A percentile compares a stretch with the other conserved stretches of the same genome.
phyloP scores from a whole-genome alignment of 2,888 invertebrate genomes.

The Synanthedon myopaeformis region DNA sequence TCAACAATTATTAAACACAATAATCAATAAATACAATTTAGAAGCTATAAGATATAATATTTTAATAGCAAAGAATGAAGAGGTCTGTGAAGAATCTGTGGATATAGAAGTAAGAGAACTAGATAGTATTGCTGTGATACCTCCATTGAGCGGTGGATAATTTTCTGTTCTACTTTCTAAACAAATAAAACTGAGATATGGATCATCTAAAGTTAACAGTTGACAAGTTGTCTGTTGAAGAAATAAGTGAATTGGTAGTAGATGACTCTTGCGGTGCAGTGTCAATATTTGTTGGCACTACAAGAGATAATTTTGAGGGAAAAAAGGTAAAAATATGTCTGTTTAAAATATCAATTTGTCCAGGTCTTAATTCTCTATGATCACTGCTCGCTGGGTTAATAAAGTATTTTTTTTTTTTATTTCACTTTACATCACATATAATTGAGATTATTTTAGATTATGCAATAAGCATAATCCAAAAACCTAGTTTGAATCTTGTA shows the following conservation, averaged over 20 bases:
- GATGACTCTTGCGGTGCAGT: slow-evolving; percentile 87
- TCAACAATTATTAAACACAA: slow-evolving; percentile 68
- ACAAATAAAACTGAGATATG: slow-evolving; percentile 46
- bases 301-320: slow-evolving; percentile 85
- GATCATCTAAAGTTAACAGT: slow-evolving; percentile 77
- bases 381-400: no score
- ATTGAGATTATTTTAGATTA: no score
- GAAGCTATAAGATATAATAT: slow-evolving; percentile 76
- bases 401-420: no score
- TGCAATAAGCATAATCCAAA: no score
- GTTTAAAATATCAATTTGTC: no score
- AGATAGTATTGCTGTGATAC: slow-evolving; percentile 92
- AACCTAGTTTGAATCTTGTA: no score
- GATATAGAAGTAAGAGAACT: slow-evolving; percentile 71
- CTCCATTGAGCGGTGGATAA: slow-evolving; percentile 93
- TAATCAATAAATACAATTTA: slow-evolving; percentile 74
- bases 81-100: slow-evolving; percentile 73
- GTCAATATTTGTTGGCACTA: slow-evolving; percentile 90
- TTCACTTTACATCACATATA: no score
- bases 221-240: slow-evolving; percentile 76
- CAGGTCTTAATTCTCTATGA: no score
- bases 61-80: slow-evolving; percentile 86
- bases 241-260: slow-evolving; percentile 74
- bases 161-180: slow-evolving; percentile 1
- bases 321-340: slow-evolving; percentile 69